A percentile compares a stretch with the other conserved stretches of the same genome.
Evolutionary conservation across 92 coral and sea anemone genomes (phyloP).

Genomic region (Parazoanthus atlanticus): DNA sequence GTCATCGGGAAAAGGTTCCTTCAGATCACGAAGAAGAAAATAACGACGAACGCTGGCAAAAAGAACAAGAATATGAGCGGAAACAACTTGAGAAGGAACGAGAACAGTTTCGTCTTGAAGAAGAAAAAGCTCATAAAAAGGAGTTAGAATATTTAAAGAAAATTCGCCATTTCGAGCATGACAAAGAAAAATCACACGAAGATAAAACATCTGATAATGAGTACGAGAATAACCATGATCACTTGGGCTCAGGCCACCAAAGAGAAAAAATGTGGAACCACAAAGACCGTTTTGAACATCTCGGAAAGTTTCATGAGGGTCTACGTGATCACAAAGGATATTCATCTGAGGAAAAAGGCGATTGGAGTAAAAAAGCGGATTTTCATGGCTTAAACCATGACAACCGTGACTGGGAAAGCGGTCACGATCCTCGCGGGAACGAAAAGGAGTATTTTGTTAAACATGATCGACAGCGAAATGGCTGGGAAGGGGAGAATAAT

Average conservation of each 20-base stretch:
- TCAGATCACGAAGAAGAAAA: neutral
- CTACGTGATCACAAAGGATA: slow-evolving; percentile 4
- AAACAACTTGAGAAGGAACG: slow-evolving; percentile 18
- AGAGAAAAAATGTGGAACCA: neutral
- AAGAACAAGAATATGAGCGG: slow-evolving; percentile 20
- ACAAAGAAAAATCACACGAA: neutral
- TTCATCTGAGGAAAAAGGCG: neutral
- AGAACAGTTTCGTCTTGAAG: slow-evolving; percentile 28
- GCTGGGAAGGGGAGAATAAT: slow-evolving; percentile 14
- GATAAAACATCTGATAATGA: neutral
- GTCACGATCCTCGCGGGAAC: neutral
- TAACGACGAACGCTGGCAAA: neutral
- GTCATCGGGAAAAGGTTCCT: neutral
- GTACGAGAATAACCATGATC: neutral
- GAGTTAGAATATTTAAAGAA: slow-evolving; percentile 36
- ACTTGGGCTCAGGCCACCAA: neutral
- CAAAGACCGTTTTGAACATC: neutral
- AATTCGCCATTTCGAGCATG: slow-evolving; percentile 35
- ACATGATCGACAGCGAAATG: neutral
- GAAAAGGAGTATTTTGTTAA: neutral
- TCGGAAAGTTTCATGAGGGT: neutral
- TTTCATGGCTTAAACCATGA: neutral
- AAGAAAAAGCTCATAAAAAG: slow-evolving; percentile 33
- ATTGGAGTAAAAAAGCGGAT: slow-evolving; percentile 8
- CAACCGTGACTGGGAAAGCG: neutral